A percentile compares a stretch with the other conserved stretches of the same genome.
phyloP scores from a whole-genome alignment of 2,888 invertebrate species.

The Tipula unca region DNA sequence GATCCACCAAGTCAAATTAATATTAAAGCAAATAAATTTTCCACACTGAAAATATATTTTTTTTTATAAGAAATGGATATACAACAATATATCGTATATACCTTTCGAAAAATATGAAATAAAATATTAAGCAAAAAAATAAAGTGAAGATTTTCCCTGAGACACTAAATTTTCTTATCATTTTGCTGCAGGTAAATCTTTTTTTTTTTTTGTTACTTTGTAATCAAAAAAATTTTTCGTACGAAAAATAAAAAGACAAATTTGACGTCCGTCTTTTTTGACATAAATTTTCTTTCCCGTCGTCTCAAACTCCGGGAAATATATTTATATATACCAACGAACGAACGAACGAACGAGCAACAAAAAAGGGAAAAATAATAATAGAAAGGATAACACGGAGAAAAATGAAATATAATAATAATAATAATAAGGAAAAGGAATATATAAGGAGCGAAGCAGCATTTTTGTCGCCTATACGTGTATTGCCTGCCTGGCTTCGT shows the following conservation, averaged over 20 bases:
- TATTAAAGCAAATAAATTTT: slow-evolving; percentile 14
- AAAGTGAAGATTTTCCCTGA: not conserved
- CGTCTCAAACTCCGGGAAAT: not conserved
- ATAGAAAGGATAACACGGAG: not conserved
- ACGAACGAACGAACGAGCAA: not conserved
- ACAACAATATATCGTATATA: not conserved
- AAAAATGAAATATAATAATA: not conserved
- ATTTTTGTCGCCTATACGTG: not conserved
- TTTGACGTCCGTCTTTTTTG: slow-evolving; percentile 19
- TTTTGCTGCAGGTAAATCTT: slow-evolving; percentile 20
- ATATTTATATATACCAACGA: not conserved
- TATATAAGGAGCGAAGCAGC: not conserved
- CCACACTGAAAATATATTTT: not conserved
- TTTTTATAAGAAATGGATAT: not conserved
- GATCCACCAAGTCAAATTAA: not conserved
- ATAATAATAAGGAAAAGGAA: not conserved
- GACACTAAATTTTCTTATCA: slow-evolving; percentile 20
- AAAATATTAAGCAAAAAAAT: slow-evolving; percentile 1
- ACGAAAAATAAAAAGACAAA: slow-evolving; percentile 9
- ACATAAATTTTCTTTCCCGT: slow-evolving; percentile 8
- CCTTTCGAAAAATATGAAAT: not conserved
- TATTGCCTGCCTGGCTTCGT: not conserved
- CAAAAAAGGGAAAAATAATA: not conserved
- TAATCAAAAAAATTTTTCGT: not conserved
- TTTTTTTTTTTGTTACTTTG: slow-evolving; percentile 14